Evolutionary conservation across 2,113 vertebrate genomes (phyloP).

Genomic region (Esox niger): DNA sequence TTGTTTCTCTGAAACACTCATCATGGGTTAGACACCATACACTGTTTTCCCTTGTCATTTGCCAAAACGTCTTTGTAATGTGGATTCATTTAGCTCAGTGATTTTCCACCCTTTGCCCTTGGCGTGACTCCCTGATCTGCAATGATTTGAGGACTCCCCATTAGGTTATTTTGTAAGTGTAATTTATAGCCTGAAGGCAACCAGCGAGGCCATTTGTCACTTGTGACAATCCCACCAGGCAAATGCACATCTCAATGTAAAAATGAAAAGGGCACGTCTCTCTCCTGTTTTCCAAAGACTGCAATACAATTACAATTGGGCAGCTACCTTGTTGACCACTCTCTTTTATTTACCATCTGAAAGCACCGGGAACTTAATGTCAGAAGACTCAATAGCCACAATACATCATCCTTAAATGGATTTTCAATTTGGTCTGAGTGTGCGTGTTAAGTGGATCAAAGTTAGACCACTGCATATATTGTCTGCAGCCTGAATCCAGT

Average conservation of each 20-base stretch:
- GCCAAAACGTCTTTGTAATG: constrained; percentile 13
- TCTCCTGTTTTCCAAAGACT: neutral
- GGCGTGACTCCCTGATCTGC: constrained; percentile 14
- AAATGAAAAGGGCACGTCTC: constrained; percentile 17
- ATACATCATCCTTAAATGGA: constrained; percentile 30
- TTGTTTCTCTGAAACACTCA: neutral
- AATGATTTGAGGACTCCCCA: constrained; percentile 39
- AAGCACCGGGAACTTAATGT: constrained; percentile 5
- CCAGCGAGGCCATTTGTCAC: constrained; percentile 52
- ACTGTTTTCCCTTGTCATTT: neutral
- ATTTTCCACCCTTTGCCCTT: constrained; percentile 27
- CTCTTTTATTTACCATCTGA: constrained; percentile 34
- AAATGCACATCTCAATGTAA: constrained; percentile 45
- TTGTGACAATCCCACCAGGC: constrained; percentile 34
- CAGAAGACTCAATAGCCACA: constrained; percentile 24
- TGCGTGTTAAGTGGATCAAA: constrained; percentile 5
- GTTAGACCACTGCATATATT: neutral
- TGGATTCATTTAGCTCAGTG: constrained; percentile 15
- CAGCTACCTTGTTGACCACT: constrained; percentile 21
- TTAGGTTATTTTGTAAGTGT: constrained; percentile 51
- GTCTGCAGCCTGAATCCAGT: neutral
- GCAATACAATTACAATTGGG: constrained; percentile 27
- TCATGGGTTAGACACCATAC: too few species aligned
- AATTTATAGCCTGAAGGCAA: constrained; percentile 44
- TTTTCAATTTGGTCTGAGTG: constrained; percentile 14